Conservation (phyloP, 2,797 vertebrate species). For the Crenuchus spilurus region DNA sequence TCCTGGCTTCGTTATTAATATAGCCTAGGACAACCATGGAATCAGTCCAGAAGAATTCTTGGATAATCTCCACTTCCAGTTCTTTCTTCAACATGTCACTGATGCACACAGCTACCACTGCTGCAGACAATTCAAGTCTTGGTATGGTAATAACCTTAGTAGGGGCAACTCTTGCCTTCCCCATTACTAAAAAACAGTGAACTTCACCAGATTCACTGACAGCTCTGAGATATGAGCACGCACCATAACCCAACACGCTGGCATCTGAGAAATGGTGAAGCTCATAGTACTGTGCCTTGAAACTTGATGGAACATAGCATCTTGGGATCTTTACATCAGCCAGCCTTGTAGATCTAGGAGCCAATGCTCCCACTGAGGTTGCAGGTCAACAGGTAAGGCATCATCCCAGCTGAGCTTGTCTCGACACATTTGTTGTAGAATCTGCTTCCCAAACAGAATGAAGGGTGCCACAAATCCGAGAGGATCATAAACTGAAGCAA, state of each 20-base stretch:
- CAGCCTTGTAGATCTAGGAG: background rate
- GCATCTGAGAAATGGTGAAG: background rate
- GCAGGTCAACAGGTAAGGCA: background rate
- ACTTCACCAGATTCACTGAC: background rate
- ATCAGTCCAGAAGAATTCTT: conserved; percentile 18
- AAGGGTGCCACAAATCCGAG: background rate
- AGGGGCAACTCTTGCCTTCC: too few species aligned
- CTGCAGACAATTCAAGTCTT: background rate
- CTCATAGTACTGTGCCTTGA: background rate
- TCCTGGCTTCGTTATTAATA: conserved; percentile 11
- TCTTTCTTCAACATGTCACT: background rate
- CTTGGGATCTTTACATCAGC: background rate
- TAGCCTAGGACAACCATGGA: conserved; percentile 1
- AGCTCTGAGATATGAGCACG: background rate
- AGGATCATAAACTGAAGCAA: background rate
- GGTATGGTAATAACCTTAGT: background rate
- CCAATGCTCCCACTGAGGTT: background rate
- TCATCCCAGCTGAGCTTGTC: background rate
- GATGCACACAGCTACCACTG: background rate
- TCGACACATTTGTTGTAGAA: background rate
- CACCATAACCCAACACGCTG: background rate
- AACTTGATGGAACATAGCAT: background rate
- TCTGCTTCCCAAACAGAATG: background rate
- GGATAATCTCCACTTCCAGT: background rate
- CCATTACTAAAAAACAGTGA: background rate